Conservation (phyloP, 2,888 invertebrate genomes). For the Elegia similella region DNA sequence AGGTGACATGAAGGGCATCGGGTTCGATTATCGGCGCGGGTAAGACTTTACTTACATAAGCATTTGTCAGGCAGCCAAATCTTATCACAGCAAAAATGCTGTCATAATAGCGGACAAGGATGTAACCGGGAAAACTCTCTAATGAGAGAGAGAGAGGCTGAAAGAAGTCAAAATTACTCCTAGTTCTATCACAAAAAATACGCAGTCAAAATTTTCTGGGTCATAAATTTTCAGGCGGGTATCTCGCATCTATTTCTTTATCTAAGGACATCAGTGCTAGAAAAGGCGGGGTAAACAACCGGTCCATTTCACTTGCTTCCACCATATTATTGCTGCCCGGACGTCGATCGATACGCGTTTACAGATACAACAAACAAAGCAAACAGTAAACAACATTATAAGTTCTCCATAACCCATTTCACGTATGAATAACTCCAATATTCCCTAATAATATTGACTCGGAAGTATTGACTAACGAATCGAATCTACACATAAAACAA, state of each 20-base stretch:
- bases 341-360: conserved; percentile 23
- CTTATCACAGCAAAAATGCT: too few relatives aligned
- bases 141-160: too few relatives aligned
- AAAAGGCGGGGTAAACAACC: conserved; percentile 41
- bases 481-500: conserved; percentile 47
- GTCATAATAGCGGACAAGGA: too few relatives aligned
- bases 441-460: conserved; percentile 48
- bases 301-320: conserved; percentile 44
- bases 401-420: conserved; percentile 29
- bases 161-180: too few relatives aligned
- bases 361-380: conserved; percentile 25
- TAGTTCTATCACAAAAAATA: too few relatives aligned
- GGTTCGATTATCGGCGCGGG: too few relatives aligned
- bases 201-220: neutral
- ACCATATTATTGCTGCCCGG: conserved; percentile 33
- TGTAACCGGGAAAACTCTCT: too few relatives aligned
- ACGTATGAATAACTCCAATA: conserved; percentile 31
- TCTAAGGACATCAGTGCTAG: conserved; percentile 2
- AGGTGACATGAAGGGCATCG: too few relatives aligned
- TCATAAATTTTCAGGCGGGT: neutral
- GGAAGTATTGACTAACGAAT: conserved; percentile 51
- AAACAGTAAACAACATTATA: conserved; percentile 19
- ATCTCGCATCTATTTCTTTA: neutral
- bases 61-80: too few relatives aligned
- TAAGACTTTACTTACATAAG: too few relatives aligned